Evolutionary conservation across 2,888 invertebrate species (phyloP).

Genomic region (Ectemnius continuus): DNA sequence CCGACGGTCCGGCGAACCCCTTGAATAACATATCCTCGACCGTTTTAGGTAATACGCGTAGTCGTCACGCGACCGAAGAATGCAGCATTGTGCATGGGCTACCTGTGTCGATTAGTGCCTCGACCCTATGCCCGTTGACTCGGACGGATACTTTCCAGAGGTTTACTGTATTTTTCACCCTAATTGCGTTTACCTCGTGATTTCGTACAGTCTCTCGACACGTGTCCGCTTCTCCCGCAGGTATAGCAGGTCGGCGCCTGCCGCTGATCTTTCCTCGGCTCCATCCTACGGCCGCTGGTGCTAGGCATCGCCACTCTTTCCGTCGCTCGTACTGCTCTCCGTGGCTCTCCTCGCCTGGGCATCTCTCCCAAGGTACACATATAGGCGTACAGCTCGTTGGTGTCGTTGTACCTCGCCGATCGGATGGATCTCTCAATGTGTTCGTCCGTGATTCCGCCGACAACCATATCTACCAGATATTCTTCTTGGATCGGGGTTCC

Average conservation of each 20-base stretch:
- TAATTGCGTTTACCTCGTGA: too few relatives aligned
- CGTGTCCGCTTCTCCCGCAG: too few relatives aligned
- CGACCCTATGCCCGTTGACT: slow-evolving; percentile 10
- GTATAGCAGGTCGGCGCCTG: too few relatives aligned
- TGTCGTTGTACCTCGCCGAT: not conserved
- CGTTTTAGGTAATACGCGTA: not conserved
- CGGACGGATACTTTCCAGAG: not conserved
- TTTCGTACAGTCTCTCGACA: too few relatives aligned
- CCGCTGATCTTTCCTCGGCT: too few relatives aligned
- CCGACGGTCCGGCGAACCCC: slow-evolving; percentile 12
- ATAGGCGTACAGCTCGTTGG: not conserved
- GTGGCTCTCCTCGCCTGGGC: not conserved
- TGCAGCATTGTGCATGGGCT: not conserved
- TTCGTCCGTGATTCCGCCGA: slow-evolving; percentile 19
- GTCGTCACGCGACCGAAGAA: too few relatives aligned
- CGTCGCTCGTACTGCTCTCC: too few relatives aligned
- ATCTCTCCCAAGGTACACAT: not conserved
- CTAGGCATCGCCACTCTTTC: too few relatives aligned
- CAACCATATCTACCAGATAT: slow-evolving; percentile 8
- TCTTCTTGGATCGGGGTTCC: not conserved
- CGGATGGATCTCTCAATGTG: not conserved
- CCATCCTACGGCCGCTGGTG: too few relatives aligned
- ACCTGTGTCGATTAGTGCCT: not conserved
- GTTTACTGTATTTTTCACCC: too few relatives aligned
- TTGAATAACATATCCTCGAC: not conserved